Conservation (phyloP, 2,888 invertebrate genomes). For the Cylindroiulus punctatus region DNA sequence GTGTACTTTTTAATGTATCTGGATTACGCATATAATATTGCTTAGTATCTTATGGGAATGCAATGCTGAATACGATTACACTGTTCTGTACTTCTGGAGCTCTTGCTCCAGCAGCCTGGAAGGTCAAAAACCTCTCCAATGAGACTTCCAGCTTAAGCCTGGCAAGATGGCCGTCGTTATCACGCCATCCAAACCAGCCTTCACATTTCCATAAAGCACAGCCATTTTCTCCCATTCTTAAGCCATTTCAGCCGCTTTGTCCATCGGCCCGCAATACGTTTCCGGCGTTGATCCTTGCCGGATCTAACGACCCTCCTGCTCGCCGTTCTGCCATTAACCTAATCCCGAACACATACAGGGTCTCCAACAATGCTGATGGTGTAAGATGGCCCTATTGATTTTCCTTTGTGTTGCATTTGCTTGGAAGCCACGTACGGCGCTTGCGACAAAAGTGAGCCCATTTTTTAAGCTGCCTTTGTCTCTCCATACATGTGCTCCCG, state of each 20-base stretch:
- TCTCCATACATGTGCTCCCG: not conserved
- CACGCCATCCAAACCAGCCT: not conserved
- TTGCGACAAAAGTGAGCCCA: not conserved
- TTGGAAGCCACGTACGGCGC: not conserved
- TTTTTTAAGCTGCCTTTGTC: conserved; percentile 6
- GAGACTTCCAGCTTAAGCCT: no score
- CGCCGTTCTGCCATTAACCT: not conserved
- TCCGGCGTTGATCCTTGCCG: conserved; percentile 19
- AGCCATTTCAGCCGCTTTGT: conserved; percentile 36
- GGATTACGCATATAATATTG: no score
- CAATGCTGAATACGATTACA: no score
- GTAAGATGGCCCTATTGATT: conserved; percentile 21
- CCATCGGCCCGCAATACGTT: conserved; percentile 4
- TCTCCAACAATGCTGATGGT: conserved; percentile 37
- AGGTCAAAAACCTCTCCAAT: not conserved
- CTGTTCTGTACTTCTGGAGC: no score
- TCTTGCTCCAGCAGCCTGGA: not conserved
- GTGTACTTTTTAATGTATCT: no score
- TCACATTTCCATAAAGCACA: not conserved
- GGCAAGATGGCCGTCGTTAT: not conserved
- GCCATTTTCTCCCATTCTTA: conserved; percentile 28
- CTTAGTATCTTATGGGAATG: no score
- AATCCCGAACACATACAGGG: conserved; percentile 38
- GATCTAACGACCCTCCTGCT: not conserved
- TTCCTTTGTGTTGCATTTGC: conserved; percentile 21